These are phyloP conservation scores for Argentina silus DNA, from an alignment of 2,797 vertebrate genomes.

Conservation along the genomic window DNA sequence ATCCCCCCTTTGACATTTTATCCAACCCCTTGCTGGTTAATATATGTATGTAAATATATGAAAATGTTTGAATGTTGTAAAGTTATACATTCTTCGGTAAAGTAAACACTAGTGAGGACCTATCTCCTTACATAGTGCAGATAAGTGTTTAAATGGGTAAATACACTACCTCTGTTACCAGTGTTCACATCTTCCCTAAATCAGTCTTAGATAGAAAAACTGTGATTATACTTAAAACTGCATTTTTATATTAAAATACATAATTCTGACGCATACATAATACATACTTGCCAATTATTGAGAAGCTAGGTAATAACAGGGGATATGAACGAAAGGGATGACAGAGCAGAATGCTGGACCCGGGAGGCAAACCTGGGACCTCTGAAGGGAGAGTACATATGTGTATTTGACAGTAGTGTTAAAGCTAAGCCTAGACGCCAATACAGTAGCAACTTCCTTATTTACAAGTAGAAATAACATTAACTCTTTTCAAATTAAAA, in stretches of 20 bases:
- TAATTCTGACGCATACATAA: background rate
- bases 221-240: background rate
- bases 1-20: too few species aligned
- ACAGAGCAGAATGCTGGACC: too few species aligned
- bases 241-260: background rate
- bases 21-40: conserved; percentile 57
- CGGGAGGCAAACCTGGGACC: too few species aligned
- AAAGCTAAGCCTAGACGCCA: conserved; percentile 47
- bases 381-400: too few species aligned
- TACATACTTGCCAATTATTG: background rate
- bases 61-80: conserved; percentile 15
- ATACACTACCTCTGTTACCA: background rate
- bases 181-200: background rate
- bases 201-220: conserved; percentile 1
- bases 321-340: too few species aligned
- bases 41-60: conserved; percentile 41
- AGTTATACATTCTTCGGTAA: conserved; percentile 50
- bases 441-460: conserved; percentile 21
- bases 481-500: conserved; percentile 34
- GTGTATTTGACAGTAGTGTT: background rate
- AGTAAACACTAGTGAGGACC: conserved; percentile 33
- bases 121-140: conserved; percentile 58
- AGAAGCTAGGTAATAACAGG: background rate
- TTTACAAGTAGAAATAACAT: conserved; percentile 49
- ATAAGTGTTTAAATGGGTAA: conserved; percentile 26